phyloP scores from a whole-genome alignment of 2,888 invertebrate genomes.

The Leptura quadrifasciata region DNA sequence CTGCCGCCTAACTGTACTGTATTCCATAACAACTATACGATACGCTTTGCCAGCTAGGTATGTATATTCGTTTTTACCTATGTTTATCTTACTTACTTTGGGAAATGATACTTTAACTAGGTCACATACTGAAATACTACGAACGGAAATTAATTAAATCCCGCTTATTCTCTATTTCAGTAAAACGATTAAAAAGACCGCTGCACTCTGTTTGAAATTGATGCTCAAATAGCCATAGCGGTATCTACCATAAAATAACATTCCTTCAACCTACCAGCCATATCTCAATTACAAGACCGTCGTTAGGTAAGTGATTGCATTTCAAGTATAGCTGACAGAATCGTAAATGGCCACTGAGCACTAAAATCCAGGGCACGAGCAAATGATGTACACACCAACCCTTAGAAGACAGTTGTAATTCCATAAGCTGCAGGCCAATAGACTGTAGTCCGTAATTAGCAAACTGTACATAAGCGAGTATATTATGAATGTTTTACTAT shows the following conservation, averaged over 20 bases:
- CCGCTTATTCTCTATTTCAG: background rate
- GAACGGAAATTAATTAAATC: background rate
- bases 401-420: background rate
- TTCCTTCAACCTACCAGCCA: background rate
- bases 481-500: background rate
- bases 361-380: background rate
- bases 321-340: conserved; percentile 7
- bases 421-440: background rate
- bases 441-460: background rate
- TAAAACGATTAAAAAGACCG: background rate
- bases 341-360: background rate
- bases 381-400: background rate
- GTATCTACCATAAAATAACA: background rate
- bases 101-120: background rate
- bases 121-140: background rate
- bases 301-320: conserved; percentile 4
- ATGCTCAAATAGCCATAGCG: background rate
- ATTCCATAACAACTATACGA: too few relatives aligned
- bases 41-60: too few relatives aligned
- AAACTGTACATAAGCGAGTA: background rate
- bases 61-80: background rate
- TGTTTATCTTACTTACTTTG: background rate
- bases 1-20: too few relatives aligned
- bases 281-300: conserved; percentile 3
- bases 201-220: conserved; percentile 1